Base-by-base conservation (phyloP, 2,113 vertebrate genomes). In the Nansenia antarctica region DNA sequence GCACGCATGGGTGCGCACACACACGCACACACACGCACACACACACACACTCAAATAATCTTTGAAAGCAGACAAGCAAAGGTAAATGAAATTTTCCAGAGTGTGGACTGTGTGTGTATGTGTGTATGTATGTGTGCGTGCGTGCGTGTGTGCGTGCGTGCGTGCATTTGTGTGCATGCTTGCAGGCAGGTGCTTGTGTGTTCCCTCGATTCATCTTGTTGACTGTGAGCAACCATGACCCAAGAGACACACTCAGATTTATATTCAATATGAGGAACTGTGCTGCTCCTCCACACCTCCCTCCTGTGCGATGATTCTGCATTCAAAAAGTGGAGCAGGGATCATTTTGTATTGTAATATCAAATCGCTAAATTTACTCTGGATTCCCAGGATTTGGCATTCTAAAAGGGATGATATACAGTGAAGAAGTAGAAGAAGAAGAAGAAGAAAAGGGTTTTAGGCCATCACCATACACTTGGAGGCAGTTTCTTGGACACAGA, bases 231-330 rank as follows among this genome's bases (percentile, higher is more conserved):
- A 18, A n/a, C 18, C 26, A 26, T 39, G 34, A 24, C 31, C 15
- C 22, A 37, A 26, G 26, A 37, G 60, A 62, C 37, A 24, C 35
- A 39, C 32, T 20, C 20, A 26, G 35, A 37, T 32, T 62, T 26
- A 22, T 24, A 24, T 62, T 62, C 26, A 42, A 42, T 62, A 62
- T 42, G 35, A 62, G 60, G 31, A 62, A 24, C 20, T 39, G 60
- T 24, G 9, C 24, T 34, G 60, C 60, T 22, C n/a, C 14, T 42
- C 39, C 39, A 42, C 39, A 42, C 18, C 3, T 42, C 15, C 12
- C 39, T 42, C 6, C 39, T 18, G 39, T 15, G 39, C 12, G 18
- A 42, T 42, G 39, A 42, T 15, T 11, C 39, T 15, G 39, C 15
- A 42, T 11, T 42, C 39, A 42, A 18, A 15, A 9, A 42, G 9